Evolutionary conservation across 2,113 vertebrate genomes (phyloP).

Genomic region (Eudyptes chrysolophus): DNA sequence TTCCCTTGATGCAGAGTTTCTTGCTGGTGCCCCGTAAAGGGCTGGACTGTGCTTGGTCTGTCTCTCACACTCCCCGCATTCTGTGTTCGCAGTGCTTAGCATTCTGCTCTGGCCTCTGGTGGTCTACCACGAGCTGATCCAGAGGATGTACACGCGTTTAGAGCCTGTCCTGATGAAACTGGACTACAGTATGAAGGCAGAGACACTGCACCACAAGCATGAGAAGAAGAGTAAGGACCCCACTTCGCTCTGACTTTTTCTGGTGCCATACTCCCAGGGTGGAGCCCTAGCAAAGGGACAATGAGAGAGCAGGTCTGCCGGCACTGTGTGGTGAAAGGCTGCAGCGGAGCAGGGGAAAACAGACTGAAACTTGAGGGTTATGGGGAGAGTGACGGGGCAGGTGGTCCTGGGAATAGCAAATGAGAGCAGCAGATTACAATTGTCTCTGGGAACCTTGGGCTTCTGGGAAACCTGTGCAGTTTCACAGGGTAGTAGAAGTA

Average conservation of each 20-base stretch:
- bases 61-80: neutral
- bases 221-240: conserved; percentile 92
- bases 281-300: neutral
- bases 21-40: neutral
- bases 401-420: neutral
- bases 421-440: neutral
- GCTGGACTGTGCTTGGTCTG: neutral
- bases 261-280: neutral
- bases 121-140: conserved; percentile 97
- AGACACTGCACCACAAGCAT: conserved; percentile 88
- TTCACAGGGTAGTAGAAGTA: neutral
- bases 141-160: conserved; percentile 96
- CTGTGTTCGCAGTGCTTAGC: conserved; percentile 83
- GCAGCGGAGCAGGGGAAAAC: neutral
- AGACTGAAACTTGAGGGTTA: neutral
- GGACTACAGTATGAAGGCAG: conserved; percentile 99
- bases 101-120: conserved; percentile 96
- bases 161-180: conserved; percentile 98
- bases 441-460: neutral
- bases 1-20: neutral
- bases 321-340: neutral
- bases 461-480: neutral
- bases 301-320: neutral
- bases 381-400: neutral
- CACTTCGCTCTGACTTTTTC: neutral